Conservation (phyloP, 2,797 vertebrate genomes). For the Limnodromus scolopaceus region DNA sequence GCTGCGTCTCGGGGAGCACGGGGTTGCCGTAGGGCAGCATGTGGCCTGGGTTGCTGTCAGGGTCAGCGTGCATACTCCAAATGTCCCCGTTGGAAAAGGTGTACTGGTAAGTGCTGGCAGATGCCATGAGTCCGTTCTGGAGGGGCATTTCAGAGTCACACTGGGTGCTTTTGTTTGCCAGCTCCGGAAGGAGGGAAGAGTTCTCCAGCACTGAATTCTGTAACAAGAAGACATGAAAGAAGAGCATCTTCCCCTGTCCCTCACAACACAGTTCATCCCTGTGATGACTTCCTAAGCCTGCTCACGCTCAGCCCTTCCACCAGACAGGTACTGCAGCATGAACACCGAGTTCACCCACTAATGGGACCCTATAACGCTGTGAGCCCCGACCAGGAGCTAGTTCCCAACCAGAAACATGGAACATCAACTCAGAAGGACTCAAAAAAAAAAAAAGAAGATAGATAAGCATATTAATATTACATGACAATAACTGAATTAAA, state of each 20-base stretch:
- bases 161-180: conserved; percentile 76
- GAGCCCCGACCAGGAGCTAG: not conserved
- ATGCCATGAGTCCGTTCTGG: conserved; percentile 77
- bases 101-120: conserved; percentile 80
- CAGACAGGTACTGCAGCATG: not conserved
- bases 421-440: not conserved
- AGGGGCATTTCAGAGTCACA: conserved; percentile 79
- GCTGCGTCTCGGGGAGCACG: conserved; percentile 60
- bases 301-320: not conserved
- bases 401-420: not conserved
- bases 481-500: not conserved
- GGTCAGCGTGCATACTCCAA: conserved; percentile 66
- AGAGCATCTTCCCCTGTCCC: not conserved
- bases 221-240: not conserved
- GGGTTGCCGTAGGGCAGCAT: conserved; percentile 65
- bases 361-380: not conserved
- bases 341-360: not conserved
- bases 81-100: conserved; percentile 76
- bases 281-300: not conserved
- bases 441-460: not conserved
- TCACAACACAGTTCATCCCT: not conserved
- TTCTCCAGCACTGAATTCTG: conserved; percentile 85
- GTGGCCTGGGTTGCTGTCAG: conserved; percentile 65
- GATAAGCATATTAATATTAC: not conserved
- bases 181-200: conserved; percentile 77